Conservation (phyloP, 1,140 invertebrate genomes). For the Adelges cooleyi region DNA sequence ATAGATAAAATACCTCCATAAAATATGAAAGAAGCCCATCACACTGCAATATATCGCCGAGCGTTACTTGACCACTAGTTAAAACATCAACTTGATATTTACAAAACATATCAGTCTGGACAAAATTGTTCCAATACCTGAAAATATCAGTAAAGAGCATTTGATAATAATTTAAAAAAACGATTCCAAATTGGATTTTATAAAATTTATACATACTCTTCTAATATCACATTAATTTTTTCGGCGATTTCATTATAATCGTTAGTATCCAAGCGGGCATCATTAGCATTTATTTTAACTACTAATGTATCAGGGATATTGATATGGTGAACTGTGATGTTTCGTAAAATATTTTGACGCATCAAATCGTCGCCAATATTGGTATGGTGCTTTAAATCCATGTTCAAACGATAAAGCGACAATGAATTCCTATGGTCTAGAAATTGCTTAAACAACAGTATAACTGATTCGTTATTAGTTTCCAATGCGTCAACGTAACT, state of each 20-base stretch:
- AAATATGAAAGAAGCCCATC: slow-evolving; percentile 84
- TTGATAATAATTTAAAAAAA: not conserved
- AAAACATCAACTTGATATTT: slow-evolving; percentile 83
- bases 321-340: slow-evolving; percentile 5
- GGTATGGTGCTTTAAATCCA: not conserved
- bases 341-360: slow-evolving; percentile 11
- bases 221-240: not conserved
- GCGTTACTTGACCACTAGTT: slow-evolving; percentile 60
- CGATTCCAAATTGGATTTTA: too few relatives aligned
- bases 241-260: slow-evolving; percentile 11
- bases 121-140: slow-evolving; percentile 45
- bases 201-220: slow-evolving; percentile 2
- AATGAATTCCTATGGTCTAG: slow-evolving; percentile 15
- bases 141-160: not conserved
- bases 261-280: not conserved
- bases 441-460: slow-evolving; percentile 12
- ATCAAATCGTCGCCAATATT: not conserved
- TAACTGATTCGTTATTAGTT: not conserved
- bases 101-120: slow-evolving; percentile 69
- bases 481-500: not conserved
- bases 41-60: slow-evolving; percentile 79
- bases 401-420: slow-evolving; percentile 1
- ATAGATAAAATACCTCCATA: too few relatives aligned
- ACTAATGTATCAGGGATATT: slow-evolving; percentile 5
- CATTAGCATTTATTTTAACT: not conserved